phyloP scores from a whole-genome alignment of 1,140 invertebrate species.

The Eupeodes corollae region DNA sequence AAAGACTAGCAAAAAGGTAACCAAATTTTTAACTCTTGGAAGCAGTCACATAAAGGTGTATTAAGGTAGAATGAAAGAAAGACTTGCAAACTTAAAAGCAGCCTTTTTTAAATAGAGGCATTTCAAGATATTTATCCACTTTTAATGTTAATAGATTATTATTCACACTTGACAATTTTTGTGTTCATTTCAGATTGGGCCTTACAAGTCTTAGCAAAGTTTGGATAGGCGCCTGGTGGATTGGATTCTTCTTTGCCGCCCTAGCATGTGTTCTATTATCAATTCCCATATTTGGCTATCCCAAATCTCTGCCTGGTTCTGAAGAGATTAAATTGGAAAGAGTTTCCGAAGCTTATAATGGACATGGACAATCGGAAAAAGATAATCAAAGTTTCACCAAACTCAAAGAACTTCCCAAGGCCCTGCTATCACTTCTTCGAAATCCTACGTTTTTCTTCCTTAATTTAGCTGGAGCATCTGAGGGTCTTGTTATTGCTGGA shows the following conservation, averaged over 20 bases:
- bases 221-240: constrained; percentile 82
- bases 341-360: constrained; percentile 56
- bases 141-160: no score
- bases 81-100: no score
- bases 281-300: constrained; percentile 60
- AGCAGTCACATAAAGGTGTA: no score
- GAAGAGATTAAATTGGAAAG: constrained; percentile 52
- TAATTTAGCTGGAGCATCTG: constrained; percentile 64
- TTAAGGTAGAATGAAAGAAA: no score
- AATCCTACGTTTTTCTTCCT: constrained; percentile 75
- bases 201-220: constrained; percentile 58
- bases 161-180: no score
- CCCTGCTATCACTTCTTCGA: constrained; percentile 50
- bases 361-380: constrained; percentile 29
- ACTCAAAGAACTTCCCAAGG: constrained; percentile 52
- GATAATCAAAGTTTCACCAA: constrained; percentile 46
- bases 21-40: no score
- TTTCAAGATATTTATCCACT: no score
- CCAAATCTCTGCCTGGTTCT: constrained; percentile 54
- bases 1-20: no score
- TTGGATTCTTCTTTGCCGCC: constrained; percentile 62
- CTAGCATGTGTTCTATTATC: constrained; percentile 53
- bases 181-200: constrained; percentile 44
- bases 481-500: constrained; percentile 65
- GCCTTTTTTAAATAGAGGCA: no score